phyloP scores from a whole-genome alignment of 2,888 invertebrate species.

The Acholoe squamosa region DNA sequence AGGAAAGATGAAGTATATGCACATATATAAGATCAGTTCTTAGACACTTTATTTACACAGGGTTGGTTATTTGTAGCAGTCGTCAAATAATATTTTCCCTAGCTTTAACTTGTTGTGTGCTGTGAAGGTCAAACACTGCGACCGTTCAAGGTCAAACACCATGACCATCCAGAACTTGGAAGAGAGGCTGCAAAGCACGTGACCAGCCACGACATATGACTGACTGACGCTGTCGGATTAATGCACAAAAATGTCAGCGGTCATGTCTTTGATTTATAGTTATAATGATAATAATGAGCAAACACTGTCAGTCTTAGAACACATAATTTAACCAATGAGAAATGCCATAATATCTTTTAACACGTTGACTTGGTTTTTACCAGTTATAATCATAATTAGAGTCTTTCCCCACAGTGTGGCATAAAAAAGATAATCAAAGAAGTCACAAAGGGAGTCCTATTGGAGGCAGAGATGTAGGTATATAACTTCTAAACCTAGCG shows the following conservation, averaged over 20 bases:
- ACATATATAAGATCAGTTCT: background rate
- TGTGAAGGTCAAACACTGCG: constrained; percentile 41
- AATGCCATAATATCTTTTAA: background rate
- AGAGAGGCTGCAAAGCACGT: constrained; percentile 29
- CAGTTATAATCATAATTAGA: constrained; percentile 3
- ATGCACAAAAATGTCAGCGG: background rate
- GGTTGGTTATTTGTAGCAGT: constrained; percentile 11
- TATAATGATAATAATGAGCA: background rate
- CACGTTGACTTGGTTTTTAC: constrained; percentile 20
- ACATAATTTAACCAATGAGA: constrained; percentile 1
- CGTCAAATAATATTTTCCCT: background rate
- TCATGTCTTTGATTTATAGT: background rate
- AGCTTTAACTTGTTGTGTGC: background rate
- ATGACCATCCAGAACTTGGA: constrained; percentile 34
- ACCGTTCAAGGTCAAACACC: constrained; percentile 34
- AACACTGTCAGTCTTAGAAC: background rate
- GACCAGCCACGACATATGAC: background rate
- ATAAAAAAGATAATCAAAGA: background rate
- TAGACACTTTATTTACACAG: constrained; percentile 7
- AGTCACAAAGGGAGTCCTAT: background rate
- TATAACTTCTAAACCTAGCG: constrained; percentile 19
- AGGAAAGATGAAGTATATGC: background rate
- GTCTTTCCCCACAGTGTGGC: background rate
- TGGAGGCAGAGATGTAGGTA: background rate
- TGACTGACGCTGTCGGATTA: background rate